Percentiles rank a stretch among this genome's conserved stretches.
Evolutionary conservation across 2,113 vertebrate species (phyloP).

Genomic region (Talpa occidentalis): DNA sequence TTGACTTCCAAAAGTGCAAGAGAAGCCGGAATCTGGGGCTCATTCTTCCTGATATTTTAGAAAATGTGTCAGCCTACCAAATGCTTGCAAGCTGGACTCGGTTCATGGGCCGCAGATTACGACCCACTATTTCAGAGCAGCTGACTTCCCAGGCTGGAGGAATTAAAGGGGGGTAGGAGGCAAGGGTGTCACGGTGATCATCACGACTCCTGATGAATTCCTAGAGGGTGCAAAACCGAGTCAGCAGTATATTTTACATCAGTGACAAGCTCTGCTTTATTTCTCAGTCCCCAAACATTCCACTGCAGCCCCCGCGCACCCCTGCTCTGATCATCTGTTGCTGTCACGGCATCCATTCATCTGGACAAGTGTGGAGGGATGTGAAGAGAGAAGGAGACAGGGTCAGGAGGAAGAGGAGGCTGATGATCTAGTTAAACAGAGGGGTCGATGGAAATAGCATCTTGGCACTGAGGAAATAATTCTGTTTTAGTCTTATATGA

Average conservation of each 20-base stretch:
- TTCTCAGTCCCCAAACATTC: background rate
- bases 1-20: too few species aligned
- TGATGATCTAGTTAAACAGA: background rate
- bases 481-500: background rate
- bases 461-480: background rate
- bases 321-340: background rate
- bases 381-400: background rate
- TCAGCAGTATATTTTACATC: background rate
- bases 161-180: too few species aligned
- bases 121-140: too few species aligned
- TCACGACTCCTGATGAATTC: background rate
- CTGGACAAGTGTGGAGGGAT: background rate
- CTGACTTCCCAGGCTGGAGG: too few species aligned
- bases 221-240: background rate
- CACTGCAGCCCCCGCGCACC: background rate
- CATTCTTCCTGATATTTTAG: too few species aligned
- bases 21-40: too few species aligned
- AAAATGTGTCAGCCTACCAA: too few species aligned
- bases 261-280: background rate
- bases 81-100: too few species aligned
- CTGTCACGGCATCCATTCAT: background rate
- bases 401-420: background rate
- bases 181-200: background rate
- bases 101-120: too few species aligned
- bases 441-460: fast-evolving